Evolutionary conservation across 2,797 vertebrate genomes (phyloP), one percentile per base, ranked within the genome.

Genomic region (Dallia pectoralis): DNA sequence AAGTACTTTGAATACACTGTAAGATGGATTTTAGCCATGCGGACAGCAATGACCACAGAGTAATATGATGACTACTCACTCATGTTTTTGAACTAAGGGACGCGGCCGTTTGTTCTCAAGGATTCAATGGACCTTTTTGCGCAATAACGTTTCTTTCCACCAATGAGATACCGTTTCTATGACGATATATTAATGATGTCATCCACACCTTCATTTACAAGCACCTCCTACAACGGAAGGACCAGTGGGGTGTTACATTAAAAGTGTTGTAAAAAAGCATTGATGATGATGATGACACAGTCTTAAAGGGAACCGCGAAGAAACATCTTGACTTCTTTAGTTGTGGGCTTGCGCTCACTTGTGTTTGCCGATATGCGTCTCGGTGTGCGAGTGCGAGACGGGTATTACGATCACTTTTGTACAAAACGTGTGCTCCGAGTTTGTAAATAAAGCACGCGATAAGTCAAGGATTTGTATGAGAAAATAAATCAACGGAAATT

Each of bases 1-100:
- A 73, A 40, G 66, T 53, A 36, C 70, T 82, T 77, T 81, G 25
- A 71, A 56, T 66, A 72, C 61, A 71, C 48, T 32, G 69, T 71
- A 64, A 65, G 69, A 71, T 72, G 69, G 8, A 16, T 79, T 77
- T 71, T 59, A 25, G 22, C 53, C 53, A 59, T 27, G 22, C 25
- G 53, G 53, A 59, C 22, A 59, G 53, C 53, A 59, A 59, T 40
- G 48, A 48, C 51, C 32, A 16, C 59, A 44, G 29, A 65, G 61
- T 25, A 30, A 51, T n/a, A 14, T 75, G 27, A 75, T 56, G 63
- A 14, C 40, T 47, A n/a, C 67, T 69, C 9, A 71, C 33, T 66
- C 32, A 18, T 19, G 22, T 44, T 64, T 74, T 75, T 81, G 49
- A 74, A 66, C 72, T 76, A 67, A 67, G 40, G 67, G 32, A 70